Percentiles rank a stretch among this genome's conserved stretches.
Conservation (phyloP, 1,140 invertebrate species). For the Hermetia illucens region DNA sequence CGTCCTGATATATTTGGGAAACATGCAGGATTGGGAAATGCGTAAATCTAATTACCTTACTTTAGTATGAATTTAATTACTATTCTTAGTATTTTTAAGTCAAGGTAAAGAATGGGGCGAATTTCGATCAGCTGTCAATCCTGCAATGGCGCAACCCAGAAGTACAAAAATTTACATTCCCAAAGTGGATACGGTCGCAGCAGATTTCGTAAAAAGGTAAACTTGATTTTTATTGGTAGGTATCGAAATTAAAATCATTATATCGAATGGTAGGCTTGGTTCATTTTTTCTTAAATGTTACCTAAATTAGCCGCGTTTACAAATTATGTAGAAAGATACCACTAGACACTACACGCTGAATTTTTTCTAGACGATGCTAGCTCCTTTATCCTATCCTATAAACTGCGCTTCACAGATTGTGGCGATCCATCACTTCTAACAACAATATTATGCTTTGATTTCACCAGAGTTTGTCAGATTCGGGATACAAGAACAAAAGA, state of each 20-base stretch:
- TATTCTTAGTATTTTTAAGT: too few species aligned
- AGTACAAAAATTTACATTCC: conserved; percentile 2
- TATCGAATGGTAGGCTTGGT: too few species aligned
- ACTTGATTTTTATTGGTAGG: too few species aligned
- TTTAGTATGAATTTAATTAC: not conserved
- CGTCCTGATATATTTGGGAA: conserved; percentile 15
- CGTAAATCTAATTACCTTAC: conserved; percentile 8
- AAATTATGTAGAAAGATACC: not conserved
- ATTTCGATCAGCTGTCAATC: conserved; percentile 1
- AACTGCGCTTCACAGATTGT: too few species aligned
- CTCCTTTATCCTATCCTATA: too few species aligned
- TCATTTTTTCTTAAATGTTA: not conserved
- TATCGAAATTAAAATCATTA: too few species aligned
- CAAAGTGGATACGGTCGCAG: not conserved
- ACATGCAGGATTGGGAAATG: conserved; percentile 12
- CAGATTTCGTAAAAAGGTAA: conserved; percentile 1
- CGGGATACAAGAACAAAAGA: conserved; percentile 34
- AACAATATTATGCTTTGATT: too few species aligned
- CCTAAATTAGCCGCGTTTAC: not conserved
- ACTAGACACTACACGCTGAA: not conserved
- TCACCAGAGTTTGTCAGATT: conserved; percentile 34
- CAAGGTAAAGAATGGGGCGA: conserved; percentile 1
- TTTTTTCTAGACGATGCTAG: not conserved
- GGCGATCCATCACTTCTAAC: too few species aligned
- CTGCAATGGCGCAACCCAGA: conserved; percentile 3